Evolutionary conservation across 2,888 invertebrate genomes (phyloP), one percentile per base, ranked within the genome.

Genomic region (Trissoscelio sp.): DNA sequence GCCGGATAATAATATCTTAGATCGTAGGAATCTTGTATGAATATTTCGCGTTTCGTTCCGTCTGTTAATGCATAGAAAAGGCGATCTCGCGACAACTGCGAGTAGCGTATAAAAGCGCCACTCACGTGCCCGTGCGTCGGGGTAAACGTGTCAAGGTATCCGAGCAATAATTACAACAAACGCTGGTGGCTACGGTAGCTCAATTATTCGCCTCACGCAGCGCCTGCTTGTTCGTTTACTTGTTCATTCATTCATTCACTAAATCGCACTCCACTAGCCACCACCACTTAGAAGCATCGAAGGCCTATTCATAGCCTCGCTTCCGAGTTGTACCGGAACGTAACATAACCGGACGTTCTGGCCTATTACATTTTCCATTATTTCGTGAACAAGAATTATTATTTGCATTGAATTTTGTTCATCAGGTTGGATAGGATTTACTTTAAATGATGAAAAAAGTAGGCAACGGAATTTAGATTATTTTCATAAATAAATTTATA

Each of bases 71-170:
- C 18, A 28, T 31, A 18, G 67, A 67, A 57, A 74, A 74, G 31
- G 57, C 37, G 51, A 39, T 60, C 44, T 51, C 53, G 58, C 60
- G 74, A 62, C 51, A 44, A 70, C 55, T 77, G 42, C 34, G 55
- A 62, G 14, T 14, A 39, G 64, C 70, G 66, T 51, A 42, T 58
- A 67, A 79, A 66, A 73, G 58, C 79, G 79, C 72, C 77, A 58
- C 79, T 79, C 79, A 66, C 79, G 79, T 79, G 79, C 51, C 74
- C 12, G 11, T 46, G 34, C 70, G 72, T 48, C 67, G 64, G 80
- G 81, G 81, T 77, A 81, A 81, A 81, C 81, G 81, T 81, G 81
- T 81, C 81, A 81, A 81, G 81, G 81, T 67, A 72, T 31, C 77
- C 66, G 55, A 75, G 81, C 72, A 67, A 77, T 77, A 81, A 81